A percentile compares a stretch with the other conserved stretches of the same genome.
phyloP scores from a whole-genome alignment of 2,888 invertebrate genomes.

The Drymonia ruficornis region DNA sequence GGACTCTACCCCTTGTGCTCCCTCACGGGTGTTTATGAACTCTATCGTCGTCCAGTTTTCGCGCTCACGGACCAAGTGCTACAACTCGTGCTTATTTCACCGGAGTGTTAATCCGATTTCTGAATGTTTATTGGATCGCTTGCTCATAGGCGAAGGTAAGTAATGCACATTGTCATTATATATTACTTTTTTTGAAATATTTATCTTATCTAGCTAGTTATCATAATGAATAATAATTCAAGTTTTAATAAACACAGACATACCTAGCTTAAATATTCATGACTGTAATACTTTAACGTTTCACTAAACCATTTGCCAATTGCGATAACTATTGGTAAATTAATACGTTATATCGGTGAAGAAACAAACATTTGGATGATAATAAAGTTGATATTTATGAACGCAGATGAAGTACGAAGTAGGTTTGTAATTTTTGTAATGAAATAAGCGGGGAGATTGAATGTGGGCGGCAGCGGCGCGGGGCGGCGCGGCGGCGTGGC shows the following conservation, averaged over 20 bases:
- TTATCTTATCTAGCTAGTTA: background rate
- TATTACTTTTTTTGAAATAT: too few relatives aligned
- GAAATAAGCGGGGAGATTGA: slow-evolving; percentile 26
- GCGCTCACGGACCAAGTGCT: slow-evolving; percentile 74
- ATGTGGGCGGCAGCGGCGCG: slow-evolving; percentile 37
- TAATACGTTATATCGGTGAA: slow-evolving; percentile 24
- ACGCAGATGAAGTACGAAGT: slow-evolving; percentile 33
- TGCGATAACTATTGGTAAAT: slow-evolving; percentile 29
- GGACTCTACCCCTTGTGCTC: slow-evolving; percentile 55
- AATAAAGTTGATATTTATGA: slow-evolving; percentile 38
- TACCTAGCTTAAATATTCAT: slow-evolving; percentile 10
- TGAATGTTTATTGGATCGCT: slow-evolving; percentile 79
- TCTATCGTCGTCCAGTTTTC: slow-evolving; percentile 55
- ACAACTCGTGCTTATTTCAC: slow-evolving; percentile 78
- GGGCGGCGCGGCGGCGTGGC: slow-evolving; percentile 11
- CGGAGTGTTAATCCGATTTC: slow-evolving; percentile 79
- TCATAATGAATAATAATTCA: background rate
- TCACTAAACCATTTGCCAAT: slow-evolving; percentile 18
- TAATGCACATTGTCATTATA: slow-evolving; percentile 33
- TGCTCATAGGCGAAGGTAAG: slow-evolving; percentile 69
- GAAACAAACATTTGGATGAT: slow-evolving; percentile 31
- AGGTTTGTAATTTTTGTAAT: slow-evolving; percentile 27
- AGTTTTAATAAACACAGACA: slow-evolving; percentile 1
- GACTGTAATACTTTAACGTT: slow-evolving; percentile 14
- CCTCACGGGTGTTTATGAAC: slow-evolving; percentile 57